Base-by-base conservation (phyloP, 2,113 vertebrate genomes). In the Agapornis roseicollis region DNA sequence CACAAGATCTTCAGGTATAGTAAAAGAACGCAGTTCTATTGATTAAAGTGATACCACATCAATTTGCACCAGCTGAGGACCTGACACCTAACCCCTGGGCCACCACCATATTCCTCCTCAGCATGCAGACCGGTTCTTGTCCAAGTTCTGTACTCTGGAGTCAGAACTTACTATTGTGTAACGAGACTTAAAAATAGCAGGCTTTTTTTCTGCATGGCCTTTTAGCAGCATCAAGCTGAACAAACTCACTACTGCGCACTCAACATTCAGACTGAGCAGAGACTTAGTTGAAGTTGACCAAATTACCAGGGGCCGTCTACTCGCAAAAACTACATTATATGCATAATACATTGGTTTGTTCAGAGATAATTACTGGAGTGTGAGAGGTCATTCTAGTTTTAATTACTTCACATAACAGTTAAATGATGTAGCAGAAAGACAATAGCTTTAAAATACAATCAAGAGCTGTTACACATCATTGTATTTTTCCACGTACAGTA, bases 401-500 rank as follows among this genome's bases (percentile, higher is more conserved):
- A 96, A 97, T 97, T 94, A 94, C 90, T 97, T 98, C 96, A 97
- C 93, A 47, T 96, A 96, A 98, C 52, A 73, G 81, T 97, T 97
- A 96, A 94, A 95, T 69, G 88, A 94, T 71, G 87, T 88, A 97
- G 94, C 94, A 97, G 96, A 97, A 89, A 96, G 95, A 95, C 80
- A 93, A 92, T 55, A 96, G 88, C 95, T 96, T 94, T 41, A 96
- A 97, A 97, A 97, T 97, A 97, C 91, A 97, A 97, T 95, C 94
- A 97, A 93, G 94, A 97, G 94, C 94, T 93, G 89, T 96, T 95
- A 97, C 95, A 97, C 83, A 84, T 93, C 90, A 95, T 84, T 88
- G 97, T 97, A 97, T 96, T 97, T 96, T 97, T 96, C 77, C 79
- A 98, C 65, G 85, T 94, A 98, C 90, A 98, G 94, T 97, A 97